Percentiles rank a stretch among this genome's conserved stretches.
These are phyloP conservation scores for Hyles euphorbiae DNA, from an alignment of 1,140 invertebrate genomes.

Conservation along the genomic window DNA sequence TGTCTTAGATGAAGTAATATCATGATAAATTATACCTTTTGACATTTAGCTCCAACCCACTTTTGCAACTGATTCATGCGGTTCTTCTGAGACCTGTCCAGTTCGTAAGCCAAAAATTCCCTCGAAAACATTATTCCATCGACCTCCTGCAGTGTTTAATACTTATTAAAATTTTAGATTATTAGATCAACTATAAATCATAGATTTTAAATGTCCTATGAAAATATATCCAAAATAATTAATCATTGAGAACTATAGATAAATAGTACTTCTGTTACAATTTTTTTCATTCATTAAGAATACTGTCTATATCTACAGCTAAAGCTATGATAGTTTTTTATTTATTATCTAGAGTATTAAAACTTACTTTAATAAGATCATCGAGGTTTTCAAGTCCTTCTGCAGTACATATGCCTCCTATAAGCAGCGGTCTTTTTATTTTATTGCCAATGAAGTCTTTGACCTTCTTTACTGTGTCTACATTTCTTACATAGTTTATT, in stretches of 20 bases:
- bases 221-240: no score
- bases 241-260: no score
- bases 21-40: conserved; percentile 24
- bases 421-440: conserved; percentile 35
- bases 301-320: neutral
- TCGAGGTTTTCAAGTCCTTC: conserved; percentile 41
- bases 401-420: conserved; percentile 38
- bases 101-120: conserved; percentile 46
- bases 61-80: conserved; percentile 43
- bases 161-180: neutral
- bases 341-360: neutral
- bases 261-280: no score
- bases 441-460: conserved; percentile 35
- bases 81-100: conserved; percentile 27
- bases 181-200: no score
- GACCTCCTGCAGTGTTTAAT: conserved; percentile 35
- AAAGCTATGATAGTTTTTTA: no score
- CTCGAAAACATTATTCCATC: conserved; percentile 49
- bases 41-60: conserved; percentile 47
- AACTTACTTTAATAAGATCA: conserved; percentile 33
- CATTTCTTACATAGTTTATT: conserved; percentile 36
- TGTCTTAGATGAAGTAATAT: neutral
- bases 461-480: conserved; percentile 30
- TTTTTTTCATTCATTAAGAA: neutral
- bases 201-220: neutral